Conservation (phyloP, 2,797 vertebrate species). For the Vespertilio murinus region DNA sequence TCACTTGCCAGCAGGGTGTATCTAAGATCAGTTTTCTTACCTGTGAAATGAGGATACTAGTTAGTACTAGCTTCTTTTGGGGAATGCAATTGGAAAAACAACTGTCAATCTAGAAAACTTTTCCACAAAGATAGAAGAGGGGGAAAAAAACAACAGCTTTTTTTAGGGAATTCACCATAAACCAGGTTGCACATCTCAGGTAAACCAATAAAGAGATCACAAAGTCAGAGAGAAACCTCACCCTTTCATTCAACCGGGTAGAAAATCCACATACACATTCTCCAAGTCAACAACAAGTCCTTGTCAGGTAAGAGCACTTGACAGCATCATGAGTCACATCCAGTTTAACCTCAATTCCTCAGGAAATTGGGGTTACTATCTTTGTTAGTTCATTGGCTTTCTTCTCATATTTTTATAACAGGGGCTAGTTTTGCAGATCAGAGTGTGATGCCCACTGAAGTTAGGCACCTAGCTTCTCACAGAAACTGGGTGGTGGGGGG, state of each 20-base stretch:
- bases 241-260: background rate
- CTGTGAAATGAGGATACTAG: background rate
- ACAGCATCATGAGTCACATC: background rate
- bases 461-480: background rate
- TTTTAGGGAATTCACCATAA: background rate
- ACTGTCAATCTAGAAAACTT: background rate
- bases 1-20: background rate
- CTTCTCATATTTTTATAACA: background rate
- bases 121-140: background rate
- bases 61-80: background rate
- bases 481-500: fast-evolving
- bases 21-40: background rate
- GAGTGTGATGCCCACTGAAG: fast-evolving
- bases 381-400: background rate
- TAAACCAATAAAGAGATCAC: background rate
- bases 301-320: background rate
- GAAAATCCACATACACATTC: background rate
- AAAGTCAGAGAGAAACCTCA: background rate
- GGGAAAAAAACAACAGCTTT: background rate
- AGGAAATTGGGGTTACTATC: too few species aligned
- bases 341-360: background rate
- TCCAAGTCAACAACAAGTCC: background rate
- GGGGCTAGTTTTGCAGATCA: fast-evolving
- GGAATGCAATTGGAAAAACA: background rate
- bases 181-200: background rate